phyloP scores from a whole-genome alignment of 2,797 vertebrate species.

The Pangasius djambal region DNA sequence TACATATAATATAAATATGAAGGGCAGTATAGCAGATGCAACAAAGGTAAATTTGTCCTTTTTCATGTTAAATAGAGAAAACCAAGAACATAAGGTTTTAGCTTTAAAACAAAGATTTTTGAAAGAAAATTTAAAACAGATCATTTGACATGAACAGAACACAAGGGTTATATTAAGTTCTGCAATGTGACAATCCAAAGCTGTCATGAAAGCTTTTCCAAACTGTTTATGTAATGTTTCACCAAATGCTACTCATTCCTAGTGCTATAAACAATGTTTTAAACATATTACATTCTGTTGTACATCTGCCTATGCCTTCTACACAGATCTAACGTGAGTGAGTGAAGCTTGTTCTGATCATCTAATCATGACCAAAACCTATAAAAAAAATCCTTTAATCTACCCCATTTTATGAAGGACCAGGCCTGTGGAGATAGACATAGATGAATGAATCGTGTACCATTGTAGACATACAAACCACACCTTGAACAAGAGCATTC shows the following conservation, averaged over 20 bases:
- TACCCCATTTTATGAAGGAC: not conserved
- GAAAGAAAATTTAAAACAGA: not conserved
- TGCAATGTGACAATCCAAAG: not conserved
- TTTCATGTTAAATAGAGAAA: not conserved
- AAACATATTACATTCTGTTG: not conserved
- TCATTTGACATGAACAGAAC: not conserved
- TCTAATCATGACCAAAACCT: not conserved
- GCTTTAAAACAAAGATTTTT: not conserved
- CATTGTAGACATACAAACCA: conserved; percentile 11
- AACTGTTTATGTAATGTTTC: not conserved
- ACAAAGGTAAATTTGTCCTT: not conserved
- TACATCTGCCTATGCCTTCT: not conserved
- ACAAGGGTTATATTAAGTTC: not conserved
- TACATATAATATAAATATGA: not conserved
- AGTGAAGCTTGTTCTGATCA: not conserved
- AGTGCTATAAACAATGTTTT: not conserved
- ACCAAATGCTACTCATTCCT: not conserved
- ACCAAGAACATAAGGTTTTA: not conserved
- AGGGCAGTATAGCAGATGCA: not conserved
- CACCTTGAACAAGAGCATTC: not conserved
- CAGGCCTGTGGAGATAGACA: not conserved
- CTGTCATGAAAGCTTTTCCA: not conserved
- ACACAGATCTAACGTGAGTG: not conserved
- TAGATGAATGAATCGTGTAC: not conserved
- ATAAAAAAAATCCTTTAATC: not conserved